Conservation (phyloP, 1,140 invertebrate species). For the Bombus huntii region DNA sequence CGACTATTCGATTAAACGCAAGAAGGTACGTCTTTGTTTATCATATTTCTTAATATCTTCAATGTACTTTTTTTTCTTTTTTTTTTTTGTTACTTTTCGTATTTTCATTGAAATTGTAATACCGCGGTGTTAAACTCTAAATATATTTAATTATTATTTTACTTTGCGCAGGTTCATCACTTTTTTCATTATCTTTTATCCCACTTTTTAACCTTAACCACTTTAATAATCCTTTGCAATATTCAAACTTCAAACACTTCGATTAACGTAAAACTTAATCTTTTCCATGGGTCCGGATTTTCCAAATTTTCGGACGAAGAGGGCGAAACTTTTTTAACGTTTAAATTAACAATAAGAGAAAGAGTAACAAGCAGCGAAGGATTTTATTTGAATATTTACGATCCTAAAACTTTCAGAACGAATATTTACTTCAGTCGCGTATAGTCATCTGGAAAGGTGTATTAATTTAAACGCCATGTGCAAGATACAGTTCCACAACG, state of each 20-base stretch:
- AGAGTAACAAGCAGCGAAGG: not conserved
- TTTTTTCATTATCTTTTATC: not conserved
- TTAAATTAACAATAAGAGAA: not conserved
- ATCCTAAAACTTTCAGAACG: not conserved
- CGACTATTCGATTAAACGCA: not conserved
- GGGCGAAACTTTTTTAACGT: not conserved
- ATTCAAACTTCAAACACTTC: not conserved
- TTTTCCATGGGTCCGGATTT: not conserved
- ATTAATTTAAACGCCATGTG: slow-evolving; percentile 11
- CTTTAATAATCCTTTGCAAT: not conserved
- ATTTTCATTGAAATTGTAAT: not conserved
- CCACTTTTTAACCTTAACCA: not conserved
- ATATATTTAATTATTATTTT: not conserved
- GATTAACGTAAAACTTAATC: not conserved
- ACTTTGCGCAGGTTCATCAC: not conserved
- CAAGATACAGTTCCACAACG: slow-evolving; percentile 26
- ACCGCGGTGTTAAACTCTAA: not conserved
- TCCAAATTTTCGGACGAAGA: not conserved
- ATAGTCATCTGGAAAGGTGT: not conserved
- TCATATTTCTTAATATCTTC: not conserved
- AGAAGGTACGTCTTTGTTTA: not conserved
- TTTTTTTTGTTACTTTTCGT: not conserved
- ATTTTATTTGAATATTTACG: not conserved
- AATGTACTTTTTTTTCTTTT: too few species aligned
- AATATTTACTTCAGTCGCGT: not conserved